Percentiles rank a stretch among this genome's conserved stretches.
Evolutionary conservation across 2,113 vertebrate genomes (phyloP).

Genomic region (Petaurus breviceps): DNA sequence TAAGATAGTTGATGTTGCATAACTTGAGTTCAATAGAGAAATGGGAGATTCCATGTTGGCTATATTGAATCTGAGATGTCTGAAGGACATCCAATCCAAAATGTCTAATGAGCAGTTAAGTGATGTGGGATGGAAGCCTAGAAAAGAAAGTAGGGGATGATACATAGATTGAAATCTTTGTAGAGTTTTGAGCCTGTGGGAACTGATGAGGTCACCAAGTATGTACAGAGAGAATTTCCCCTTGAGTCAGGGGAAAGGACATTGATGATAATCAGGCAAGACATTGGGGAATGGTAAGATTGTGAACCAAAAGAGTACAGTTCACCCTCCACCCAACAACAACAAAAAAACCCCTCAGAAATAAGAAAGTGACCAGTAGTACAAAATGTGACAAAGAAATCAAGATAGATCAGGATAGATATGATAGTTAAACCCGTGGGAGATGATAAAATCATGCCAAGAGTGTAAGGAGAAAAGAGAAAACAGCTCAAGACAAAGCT

Average conservation of each 20-base stretch:
- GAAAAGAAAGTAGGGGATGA: background rate
- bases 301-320: background rate
- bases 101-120: background rate
- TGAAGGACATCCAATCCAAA: background rate
- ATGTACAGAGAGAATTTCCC: background rate
- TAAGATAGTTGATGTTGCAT: background rate
- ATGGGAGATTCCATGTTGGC: background rate
- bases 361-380: background rate
- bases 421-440: background rate
- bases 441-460: background rate
- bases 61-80: background rate
- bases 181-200: background rate
- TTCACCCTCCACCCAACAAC: fast-evolving
- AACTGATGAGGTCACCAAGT: background rate
- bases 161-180: background rate
- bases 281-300: background rate
- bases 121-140: background rate
- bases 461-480: background rate
- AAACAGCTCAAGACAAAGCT: background rate
- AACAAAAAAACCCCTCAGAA: background rate
- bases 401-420: background rate
- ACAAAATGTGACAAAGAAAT: background rate
- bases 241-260: background rate
- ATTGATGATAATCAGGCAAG: background rate
- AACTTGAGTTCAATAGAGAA: background rate